Base-by-base conservation (phyloP, 2,113 vertebrate genomes). In the Rhineura floridana region DNA sequence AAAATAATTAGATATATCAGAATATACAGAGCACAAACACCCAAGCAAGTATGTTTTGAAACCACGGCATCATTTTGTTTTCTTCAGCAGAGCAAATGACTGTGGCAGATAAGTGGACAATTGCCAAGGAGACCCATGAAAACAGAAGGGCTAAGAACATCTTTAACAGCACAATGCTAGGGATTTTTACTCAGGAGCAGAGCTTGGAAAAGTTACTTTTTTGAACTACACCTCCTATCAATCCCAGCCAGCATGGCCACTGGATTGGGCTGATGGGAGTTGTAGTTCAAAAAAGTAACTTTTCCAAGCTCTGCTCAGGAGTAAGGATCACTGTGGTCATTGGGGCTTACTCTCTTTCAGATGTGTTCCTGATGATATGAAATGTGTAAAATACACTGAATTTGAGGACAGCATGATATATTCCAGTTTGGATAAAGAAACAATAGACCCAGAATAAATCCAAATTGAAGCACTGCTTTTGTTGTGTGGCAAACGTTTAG, bases 1-100 rank as follows among this genome's bases (percentile, higher is more conserved):
- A 90, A 80, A 94, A 94, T 88, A 93, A 63, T 70, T 0, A 93
- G 89, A 15, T 39, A 76, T 75, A 67, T 91, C 83, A 88, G 82
- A 93, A 89, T 89, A 78, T 52, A 85, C 89, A 50, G 90, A 82
- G 28, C 67, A 28, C 85, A n/a, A 91, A 88, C 2, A 88, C 89
- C 67, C 65, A 87, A 2, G 84, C 78, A 21, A 88, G 28, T 25
- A 72, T 91, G 7, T 13, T 87, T 63, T 90, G 44, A 77, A 23
- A 90, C 46, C 19, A 48, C n/a, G 0, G 0, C 84, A 88, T 82
- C 30, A 13, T 86, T 0, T 0, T 62, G 89, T 88, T 88, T 89
- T 50, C 77, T 70, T 91, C 79, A n/a, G 0, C 1, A 33, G 85
- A 36, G 87, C 75, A 92, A 88, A 52, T 55, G 62, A n/a, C 70